These are phyloP conservation scores for Centrocercus urophasianus DNA, from an alignment of 2,113 vertebrate genomes.

Conservation along the genomic window DNA sequence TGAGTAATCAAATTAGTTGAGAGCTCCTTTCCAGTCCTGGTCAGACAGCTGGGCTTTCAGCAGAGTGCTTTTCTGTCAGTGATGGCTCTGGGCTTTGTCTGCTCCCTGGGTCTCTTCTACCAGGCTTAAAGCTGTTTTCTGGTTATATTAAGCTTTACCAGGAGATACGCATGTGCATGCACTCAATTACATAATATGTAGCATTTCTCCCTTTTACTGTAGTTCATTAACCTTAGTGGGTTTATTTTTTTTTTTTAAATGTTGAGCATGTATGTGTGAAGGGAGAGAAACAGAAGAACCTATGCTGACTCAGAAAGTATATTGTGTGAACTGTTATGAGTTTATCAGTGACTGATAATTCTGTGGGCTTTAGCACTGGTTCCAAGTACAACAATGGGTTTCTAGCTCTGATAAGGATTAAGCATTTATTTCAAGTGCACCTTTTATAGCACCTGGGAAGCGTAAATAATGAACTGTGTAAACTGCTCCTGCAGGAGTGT, in stretches of 20 bases:
- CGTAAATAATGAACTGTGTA: neutral
- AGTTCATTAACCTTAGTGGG: neutral
- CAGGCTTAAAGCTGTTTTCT: neutral
- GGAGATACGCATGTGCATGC: neutral
- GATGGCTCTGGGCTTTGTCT: neutral
- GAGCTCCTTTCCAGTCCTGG: neutral
- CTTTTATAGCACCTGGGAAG: neutral
- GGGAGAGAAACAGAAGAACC: neutral
- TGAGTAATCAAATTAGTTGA: neutral
- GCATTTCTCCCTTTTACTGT: neutral
- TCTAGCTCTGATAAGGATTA: neutral
- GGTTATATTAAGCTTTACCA: neutral
- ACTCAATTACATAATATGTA: neutral
- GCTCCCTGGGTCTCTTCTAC: neutral
- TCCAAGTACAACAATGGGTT: neutral
- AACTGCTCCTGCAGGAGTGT: neutral
- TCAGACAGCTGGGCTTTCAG: neutral
- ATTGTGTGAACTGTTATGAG: neutral
- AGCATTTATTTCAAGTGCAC: neutral
- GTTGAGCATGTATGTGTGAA: neutral
- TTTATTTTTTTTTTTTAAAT: neutral
- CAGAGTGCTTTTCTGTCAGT: neutral
- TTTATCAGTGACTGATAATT: neutral
- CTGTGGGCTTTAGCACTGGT: neutral
- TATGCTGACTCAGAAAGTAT: neutral